Conservation (phyloP, 92 coral and sea anemone species). For the Nematostella vectensis region DNA sequence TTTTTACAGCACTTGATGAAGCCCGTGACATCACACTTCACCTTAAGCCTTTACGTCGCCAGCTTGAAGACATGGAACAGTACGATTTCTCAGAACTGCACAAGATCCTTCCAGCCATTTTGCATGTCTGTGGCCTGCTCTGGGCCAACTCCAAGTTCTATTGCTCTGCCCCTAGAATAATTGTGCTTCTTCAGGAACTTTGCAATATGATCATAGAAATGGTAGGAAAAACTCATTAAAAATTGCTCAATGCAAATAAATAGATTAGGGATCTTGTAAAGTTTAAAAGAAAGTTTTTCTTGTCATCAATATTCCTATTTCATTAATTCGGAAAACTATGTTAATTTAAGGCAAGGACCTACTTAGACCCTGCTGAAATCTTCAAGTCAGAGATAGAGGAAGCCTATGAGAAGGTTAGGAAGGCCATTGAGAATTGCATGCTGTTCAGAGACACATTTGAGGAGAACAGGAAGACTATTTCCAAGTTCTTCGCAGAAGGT, state of each 20-base stretch:
- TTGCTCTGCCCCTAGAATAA: constrained; percentile 90
- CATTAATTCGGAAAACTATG: no score
- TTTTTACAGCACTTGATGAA: constrained; percentile 74
- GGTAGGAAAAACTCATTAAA: constrained; percentile 37
- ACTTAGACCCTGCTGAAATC: constrained; percentile 92
- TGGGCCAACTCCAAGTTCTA: constrained; percentile 98
- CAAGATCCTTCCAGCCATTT: constrained; percentile 80
- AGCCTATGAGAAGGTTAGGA: constrained; percentile 74
- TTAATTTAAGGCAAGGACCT: constrained; percentile 86
- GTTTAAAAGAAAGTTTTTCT: no score
- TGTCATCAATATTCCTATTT: no score
- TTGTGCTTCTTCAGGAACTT: constrained; percentile 89
- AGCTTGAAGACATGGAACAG: constrained; percentile 97
- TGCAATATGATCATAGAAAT: constrained; percentile 97
- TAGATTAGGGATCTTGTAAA: no score
- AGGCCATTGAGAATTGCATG: constrained; percentile 68
- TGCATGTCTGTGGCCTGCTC: constrained; percentile 85
- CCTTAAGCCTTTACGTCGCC: constrained; percentile 88
- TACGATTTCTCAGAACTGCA: constrained; percentile 91
- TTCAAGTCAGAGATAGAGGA: constrained; percentile 96
- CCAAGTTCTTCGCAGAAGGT: constrained; percentile 76
- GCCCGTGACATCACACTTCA: constrained; percentile 85
- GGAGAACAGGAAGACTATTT: constrained; percentile 72
- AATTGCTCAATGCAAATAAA: neutral
- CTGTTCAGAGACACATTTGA: constrained; percentile 73